These are phyloP conservation scores for Andrena hattorfiana DNA, from an alignment of 2,888 invertebrate species.

Conservation along the genomic window DNA sequence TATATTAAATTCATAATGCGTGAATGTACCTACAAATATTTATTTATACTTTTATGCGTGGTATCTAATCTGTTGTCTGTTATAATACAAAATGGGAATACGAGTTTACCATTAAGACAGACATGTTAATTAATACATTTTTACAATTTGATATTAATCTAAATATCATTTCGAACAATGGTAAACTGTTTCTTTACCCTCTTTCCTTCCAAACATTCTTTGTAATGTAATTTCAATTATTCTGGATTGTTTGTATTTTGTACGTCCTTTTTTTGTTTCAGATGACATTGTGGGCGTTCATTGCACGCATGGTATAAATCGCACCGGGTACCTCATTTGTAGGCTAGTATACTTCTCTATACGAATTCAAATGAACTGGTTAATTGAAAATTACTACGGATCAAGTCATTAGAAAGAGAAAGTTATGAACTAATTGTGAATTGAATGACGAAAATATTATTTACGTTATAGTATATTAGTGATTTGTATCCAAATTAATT, in stretches of 20 bases:
- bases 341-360: constrained; percentile 84
- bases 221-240: neutral
- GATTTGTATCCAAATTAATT: neutral
- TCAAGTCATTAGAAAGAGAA: neutral
- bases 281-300: constrained; percentile 91
- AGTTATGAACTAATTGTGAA: neutral
- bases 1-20: no score
- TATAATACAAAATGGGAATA: neutral
- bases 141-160: no score
- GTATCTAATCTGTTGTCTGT: no score
- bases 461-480: neutral
- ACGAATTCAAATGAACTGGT: neutral
- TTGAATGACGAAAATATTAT: no score
- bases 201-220: no score
- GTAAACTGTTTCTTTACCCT: no score
- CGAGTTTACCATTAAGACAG: neutral
- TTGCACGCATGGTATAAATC: constrained; percentile 93
- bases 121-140: no score
- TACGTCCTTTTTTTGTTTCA: constrained; percentile 85
- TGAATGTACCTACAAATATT: no score
- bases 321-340: constrained; percentile 92
- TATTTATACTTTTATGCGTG: no score
- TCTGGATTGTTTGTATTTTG: neutral
- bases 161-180: no score
- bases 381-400: neutral